Conservation (phyloP, 1,140 invertebrate species). For the Trichonephila inaurata region DNA sequence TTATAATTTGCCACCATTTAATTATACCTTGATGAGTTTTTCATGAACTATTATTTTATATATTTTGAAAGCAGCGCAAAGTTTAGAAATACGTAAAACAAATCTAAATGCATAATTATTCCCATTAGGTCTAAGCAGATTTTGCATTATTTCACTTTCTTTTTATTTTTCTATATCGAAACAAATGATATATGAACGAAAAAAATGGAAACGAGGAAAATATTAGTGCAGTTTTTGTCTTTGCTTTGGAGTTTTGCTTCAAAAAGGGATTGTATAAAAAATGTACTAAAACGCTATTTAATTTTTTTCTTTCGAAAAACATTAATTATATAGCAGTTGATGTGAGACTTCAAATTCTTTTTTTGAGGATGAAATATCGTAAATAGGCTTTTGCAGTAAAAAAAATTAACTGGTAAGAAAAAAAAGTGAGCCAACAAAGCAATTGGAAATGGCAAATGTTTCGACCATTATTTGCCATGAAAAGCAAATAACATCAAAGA, state of each 20-base stretch:
- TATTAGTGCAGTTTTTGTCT: not conserved
- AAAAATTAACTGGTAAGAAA: too few relatives aligned
- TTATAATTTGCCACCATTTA: conserved; percentile 11
- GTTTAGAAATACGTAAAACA: conserved; percentile 6
- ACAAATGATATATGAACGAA: not conserved
- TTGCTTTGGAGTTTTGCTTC: too few relatives aligned
- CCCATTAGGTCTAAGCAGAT: not conserved
- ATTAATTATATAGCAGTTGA: too few relatives aligned
- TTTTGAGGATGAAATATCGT: too few relatives aligned
- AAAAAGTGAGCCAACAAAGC: too few relatives aligned
- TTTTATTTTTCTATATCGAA: not conserved
- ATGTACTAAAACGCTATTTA: too few relatives aligned
- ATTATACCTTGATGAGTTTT: conserved; percentile 61
- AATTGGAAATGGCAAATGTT: too few relatives aligned
- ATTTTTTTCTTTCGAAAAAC: too few relatives aligned
- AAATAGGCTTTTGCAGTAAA: too few relatives aligned
- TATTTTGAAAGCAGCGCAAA: conserved; percentile 20
- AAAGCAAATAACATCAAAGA: not conserved
- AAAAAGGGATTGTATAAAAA: too few relatives aligned
- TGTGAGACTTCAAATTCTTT: too few relatives aligned
- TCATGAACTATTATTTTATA: conserved; percentile 60
- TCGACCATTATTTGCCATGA: too few relatives aligned
- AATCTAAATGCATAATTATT: not conserved
- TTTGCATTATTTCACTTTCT: not conserved
- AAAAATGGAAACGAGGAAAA: not conserved